phyloP scores from a whole-genome alignment of 2,888 invertebrate species.

The Lepidochrysops patricia region DNA sequence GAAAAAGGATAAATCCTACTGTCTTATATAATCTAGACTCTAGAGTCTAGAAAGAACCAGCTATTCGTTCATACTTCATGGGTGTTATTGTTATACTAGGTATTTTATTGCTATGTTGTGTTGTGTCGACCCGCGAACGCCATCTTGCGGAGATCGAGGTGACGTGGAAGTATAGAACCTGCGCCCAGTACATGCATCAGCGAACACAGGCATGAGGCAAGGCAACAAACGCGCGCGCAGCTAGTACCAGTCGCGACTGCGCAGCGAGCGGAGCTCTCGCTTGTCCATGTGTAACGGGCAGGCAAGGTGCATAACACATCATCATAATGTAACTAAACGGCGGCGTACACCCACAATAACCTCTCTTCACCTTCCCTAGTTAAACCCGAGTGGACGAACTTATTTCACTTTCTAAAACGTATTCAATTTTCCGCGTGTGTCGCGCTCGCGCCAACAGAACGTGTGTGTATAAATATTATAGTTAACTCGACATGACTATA shows the following conservation, averaged over 20 bases:
- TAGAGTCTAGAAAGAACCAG: too few species aligned
- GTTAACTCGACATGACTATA: slow-evolving; percentile 82
- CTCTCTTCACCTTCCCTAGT: slow-evolving; percentile 54
- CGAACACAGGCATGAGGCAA: slow-evolving; percentile 42
- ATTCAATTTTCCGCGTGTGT: slow-evolving; percentile 69
- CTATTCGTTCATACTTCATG: too few species aligned
- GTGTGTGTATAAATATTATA: slow-evolving; percentile 63
- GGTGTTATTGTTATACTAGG: too few species aligned
- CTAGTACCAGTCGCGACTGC: slow-evolving; percentile 45
- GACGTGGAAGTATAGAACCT: slow-evolving; percentile 26
- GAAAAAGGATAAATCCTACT: too few species aligned
- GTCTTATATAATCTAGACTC: too few species aligned
- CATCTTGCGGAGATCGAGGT: slow-evolving; percentile 31
- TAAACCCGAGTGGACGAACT: slow-evolving; percentile 49
- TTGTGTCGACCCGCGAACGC: slow-evolving; percentile 26
- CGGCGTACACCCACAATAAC: slow-evolving; percentile 47
- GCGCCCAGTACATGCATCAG: slow-evolving; percentile 37
- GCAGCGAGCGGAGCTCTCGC: slow-evolving; percentile 46
- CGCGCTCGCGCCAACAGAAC: slow-evolving; percentile 61
- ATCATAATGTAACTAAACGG: slow-evolving; percentile 67
- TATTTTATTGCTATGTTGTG: neutral
- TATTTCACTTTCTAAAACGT: slow-evolving; percentile 69
- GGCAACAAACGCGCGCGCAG: slow-evolving; percentile 37
- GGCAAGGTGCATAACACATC: slow-evolving; percentile 52
- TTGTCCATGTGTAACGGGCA: slow-evolving; percentile 48